phyloP scores from a whole-genome alignment of 92 coral and sea anemone species.

The Galaxea fascicularis region DNA sequence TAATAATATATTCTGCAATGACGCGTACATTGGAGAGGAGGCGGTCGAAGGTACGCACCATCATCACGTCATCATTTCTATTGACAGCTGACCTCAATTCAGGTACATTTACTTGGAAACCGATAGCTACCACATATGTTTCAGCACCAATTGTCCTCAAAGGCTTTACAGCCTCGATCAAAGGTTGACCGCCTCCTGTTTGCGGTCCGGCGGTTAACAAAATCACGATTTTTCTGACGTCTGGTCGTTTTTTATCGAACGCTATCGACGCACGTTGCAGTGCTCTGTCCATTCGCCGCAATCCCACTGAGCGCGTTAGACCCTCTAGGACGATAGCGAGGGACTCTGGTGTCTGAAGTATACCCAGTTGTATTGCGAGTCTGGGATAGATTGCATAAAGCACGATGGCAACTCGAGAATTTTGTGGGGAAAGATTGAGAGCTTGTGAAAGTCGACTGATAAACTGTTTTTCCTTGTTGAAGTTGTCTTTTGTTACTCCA shows the following conservation, averaged over 20 bases:
- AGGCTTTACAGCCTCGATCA: conserved; percentile 44
- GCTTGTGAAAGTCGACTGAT: conserved; percentile 48
- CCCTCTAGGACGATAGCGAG: conserved; percentile 58
- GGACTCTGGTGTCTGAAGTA: conserved; percentile 32
- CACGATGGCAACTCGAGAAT: conserved; percentile 51
- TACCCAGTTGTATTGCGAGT: conserved; percentile 27
- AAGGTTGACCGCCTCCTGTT: conserved; percentile 43
- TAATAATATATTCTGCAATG: conserved; percentile 21
- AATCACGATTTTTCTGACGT: conserved; percentile 57
- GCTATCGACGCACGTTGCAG: conserved; percentile 51
- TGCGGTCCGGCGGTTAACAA: conserved; percentile 77
- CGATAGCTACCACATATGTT: conserved; percentile 69
- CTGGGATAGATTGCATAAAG: conserved; percentile 44
- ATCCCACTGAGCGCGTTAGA: conserved; percentile 31
- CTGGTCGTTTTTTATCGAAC: conserved; percentile 36
- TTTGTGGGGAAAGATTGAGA: conserved; percentile 40
- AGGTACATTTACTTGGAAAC: conserved; percentile 34
- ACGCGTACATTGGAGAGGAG: conserved; percentile 31
- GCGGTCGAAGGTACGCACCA: conserved; percentile 43
- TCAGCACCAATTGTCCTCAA: conserved; percentile 50
- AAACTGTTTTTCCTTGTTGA: conserved; percentile 59
- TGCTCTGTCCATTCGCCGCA: conserved; percentile 74
- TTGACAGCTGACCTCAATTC: conserved; percentile 57
- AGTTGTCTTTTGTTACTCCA: conserved; percentile 56
- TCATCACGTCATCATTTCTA: conserved; percentile 61